A percentile compares a stretch with the other conserved stretches of the same genome.
Conservation (phyloP, 2,113 vertebrate genomes). For the Ivindomyrus marchei region DNA sequence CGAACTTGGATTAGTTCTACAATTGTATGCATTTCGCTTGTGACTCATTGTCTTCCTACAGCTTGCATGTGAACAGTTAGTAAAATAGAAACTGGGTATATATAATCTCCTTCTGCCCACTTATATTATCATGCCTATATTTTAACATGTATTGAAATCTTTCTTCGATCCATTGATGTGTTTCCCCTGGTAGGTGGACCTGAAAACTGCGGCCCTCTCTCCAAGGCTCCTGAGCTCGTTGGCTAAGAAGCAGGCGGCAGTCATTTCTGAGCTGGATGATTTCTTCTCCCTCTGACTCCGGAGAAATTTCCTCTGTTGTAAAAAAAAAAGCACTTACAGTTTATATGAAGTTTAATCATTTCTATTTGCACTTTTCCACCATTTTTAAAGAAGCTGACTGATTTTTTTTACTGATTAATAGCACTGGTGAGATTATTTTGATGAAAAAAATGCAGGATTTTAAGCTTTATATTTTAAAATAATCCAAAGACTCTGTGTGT, state of each 20-base stretch:
- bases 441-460: constrained; percentile 41
- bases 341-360: constrained; percentile 6
- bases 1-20: not conserved
- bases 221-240: constrained; percentile 61
- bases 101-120: not conserved
- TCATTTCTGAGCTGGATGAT: constrained; percentile 73
- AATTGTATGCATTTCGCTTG: not conserved
- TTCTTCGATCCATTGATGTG: not conserved
- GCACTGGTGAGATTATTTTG: constrained; percentile 45
- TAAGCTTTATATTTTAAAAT: constrained; percentile 32
- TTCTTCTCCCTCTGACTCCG: constrained; percentile 59
- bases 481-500: not conserved
- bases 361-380: constrained; percentile 51
- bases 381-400: constrained; percentile 40
- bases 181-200: constrained; percentile 69
- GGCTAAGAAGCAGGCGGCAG: constrained; percentile 70
- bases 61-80: not conserved
- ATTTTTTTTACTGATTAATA: constrained; percentile 27
- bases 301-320: not conserved
- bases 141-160: not conserved
- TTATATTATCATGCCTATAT: not conserved
- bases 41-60: not conserved
- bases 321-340: constrained; percentile 45
- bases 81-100: not conserved
- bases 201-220: constrained; percentile 76